Percentiles rank a stretch among this genome's conserved stretches.
Evolutionary conservation across 2,113 vertebrate species (phyloP).

Genomic region (Spea bombifrons): DNA sequence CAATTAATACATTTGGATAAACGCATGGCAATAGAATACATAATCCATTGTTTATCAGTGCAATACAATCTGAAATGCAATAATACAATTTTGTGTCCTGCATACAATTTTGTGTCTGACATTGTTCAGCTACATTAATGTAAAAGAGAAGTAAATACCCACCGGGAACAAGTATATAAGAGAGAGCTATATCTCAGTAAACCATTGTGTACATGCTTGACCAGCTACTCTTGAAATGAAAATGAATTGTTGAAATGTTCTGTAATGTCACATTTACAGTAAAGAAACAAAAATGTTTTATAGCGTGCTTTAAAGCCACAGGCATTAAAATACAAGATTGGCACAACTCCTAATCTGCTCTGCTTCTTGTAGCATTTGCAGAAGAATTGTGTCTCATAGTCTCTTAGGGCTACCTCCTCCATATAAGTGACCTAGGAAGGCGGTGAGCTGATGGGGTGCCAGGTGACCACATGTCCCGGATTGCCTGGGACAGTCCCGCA

Average conservation of each 20-base stretch:
- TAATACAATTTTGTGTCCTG: neutral
- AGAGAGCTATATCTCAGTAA: neutral
- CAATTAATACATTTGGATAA: too few relatives aligned
- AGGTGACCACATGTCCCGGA: too few relatives aligned
- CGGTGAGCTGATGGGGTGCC: too few relatives aligned
- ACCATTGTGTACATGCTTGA: slow-evolving; percentile 17
- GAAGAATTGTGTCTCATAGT: neutral
- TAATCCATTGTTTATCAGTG: too few relatives aligned
- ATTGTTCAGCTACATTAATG: slow-evolving; percentile 32
- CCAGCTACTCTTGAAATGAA: neutral
- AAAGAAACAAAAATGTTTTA: slow-evolving; percentile 12
- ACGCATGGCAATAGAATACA: too few relatives aligned
- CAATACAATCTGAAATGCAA: slow-evolving; percentile 31
- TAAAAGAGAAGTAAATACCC: neutral
- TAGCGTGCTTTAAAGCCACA: neutral
- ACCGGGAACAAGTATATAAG: neutral
- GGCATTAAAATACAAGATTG: neutral
- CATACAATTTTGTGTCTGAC: slow-evolving; percentile 1
- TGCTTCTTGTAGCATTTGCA: neutral
- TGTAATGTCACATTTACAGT: neutral
- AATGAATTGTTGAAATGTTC: slow-evolving; percentile 19
- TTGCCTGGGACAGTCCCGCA: too few relatives aligned
- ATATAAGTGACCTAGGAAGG: too few relatives aligned
- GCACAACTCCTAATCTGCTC: neutral
- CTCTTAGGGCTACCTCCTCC: too few relatives aligned